A percentile compares a stretch with the other conserved stretches of the same genome.
Evolutionary conservation across 2,888 invertebrate genomes (phyloP).

Genomic region (Pyrochroa serraticornis): DNA sequence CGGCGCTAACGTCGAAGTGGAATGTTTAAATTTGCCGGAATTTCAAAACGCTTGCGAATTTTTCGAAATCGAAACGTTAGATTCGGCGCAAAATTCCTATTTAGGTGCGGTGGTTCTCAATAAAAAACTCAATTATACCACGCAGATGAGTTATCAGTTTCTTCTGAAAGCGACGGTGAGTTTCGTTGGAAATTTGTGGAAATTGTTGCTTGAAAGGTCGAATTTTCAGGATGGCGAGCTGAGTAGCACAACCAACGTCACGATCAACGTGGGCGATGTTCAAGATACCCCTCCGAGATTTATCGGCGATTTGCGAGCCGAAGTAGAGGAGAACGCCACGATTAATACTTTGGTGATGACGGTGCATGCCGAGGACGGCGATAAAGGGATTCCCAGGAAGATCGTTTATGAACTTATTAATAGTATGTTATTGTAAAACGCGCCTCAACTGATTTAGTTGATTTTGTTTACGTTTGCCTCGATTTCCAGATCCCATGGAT

Average conservation of each 20-base stretch:
- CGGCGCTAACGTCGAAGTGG: slow-evolving; percentile 81
- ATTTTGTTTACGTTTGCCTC: slow-evolving; percentile 16
- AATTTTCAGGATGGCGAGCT: slow-evolving; percentile 75
- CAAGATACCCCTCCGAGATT: slow-evolving; percentile 89
- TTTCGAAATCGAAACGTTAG: slow-evolving; percentile 69
- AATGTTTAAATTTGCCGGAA: slow-evolving; percentile 65
- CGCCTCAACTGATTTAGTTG: background rate
- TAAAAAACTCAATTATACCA: slow-evolving; percentile 76
- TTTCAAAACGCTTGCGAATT: slow-evolving; percentile 74
- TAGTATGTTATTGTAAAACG: slow-evolving; percentile 65
- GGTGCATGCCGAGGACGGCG: slow-evolving; percentile 83
- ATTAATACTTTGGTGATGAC: slow-evolving; percentile 83
- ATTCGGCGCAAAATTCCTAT: slow-evolving; percentile 71
- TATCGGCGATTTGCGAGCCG: slow-evolving; percentile 77
- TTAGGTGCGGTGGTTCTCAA: slow-evolving; percentile 76
- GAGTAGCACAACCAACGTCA: slow-evolving; percentile 74
- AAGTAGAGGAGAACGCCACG: slow-evolving; percentile 81
- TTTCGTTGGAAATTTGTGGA: slow-evolving; percentile 33
- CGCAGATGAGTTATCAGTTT: slow-evolving; percentile 78
- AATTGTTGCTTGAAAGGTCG: slow-evolving; percentile 1
- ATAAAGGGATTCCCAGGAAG: slow-evolving; percentile 79
- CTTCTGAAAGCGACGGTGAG: slow-evolving; percentile 77
- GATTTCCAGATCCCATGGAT: slow-evolving; percentile 77
- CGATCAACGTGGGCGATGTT: slow-evolving; percentile 81
- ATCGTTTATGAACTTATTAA: slow-evolving; percentile 79